A percentile compares a stretch with the other conserved stretches of the same genome.
Conservation (phyloP, 1,140 invertebrate species). For the Caenorhabditis latens region DNA sequence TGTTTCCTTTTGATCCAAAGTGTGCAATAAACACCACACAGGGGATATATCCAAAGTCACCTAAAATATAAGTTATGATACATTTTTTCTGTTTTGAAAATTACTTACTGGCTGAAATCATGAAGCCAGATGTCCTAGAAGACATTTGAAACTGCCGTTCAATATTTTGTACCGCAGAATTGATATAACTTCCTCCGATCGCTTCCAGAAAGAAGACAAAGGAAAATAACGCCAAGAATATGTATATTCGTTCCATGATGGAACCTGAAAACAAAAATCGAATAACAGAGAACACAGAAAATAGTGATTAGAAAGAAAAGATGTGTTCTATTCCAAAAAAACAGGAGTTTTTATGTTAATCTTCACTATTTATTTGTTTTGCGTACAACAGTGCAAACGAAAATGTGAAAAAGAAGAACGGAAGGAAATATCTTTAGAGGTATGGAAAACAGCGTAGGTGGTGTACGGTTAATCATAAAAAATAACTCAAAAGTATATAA, state of each 20-base stretch:
- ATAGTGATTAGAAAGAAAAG: neutral
- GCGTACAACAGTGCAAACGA: neutral
- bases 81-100: neutral
- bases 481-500: no score
- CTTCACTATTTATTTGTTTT: slow-evolving; percentile 21
- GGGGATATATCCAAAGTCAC: slow-evolving; percentile 76
- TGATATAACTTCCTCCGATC: slow-evolving; percentile 71
- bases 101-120: slow-evolving; percentile 72
- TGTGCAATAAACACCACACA: slow-evolving; percentile 77
- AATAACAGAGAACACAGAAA: neutral
- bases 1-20: slow-evolving; percentile 73
- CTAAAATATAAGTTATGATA: slow-evolving; percentile 61
- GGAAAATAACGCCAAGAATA: slow-evolving; percentile 68
- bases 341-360: slow-evolving; percentile 21
- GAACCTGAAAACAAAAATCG: slow-evolving; percentile 42
- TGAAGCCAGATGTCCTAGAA: slow-evolving; percentile 75
- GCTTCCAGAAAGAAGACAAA: slow-evolving; percentile 71
- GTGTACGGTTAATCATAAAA: no score
- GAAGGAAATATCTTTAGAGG: neutral
- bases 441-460: neutral
- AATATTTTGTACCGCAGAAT: slow-evolving; percentile 72
- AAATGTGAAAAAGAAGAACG: neutral
- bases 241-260: slow-evolving; percentile 66
- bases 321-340: neutral
- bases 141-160: slow-evolving; percentile 77